A percentile compares a stretch with the other conserved stretches of the same genome.
Evolutionary conservation across 1,140 invertebrate species (phyloP).

Genomic region (Metaphire vulgaris): DNA sequence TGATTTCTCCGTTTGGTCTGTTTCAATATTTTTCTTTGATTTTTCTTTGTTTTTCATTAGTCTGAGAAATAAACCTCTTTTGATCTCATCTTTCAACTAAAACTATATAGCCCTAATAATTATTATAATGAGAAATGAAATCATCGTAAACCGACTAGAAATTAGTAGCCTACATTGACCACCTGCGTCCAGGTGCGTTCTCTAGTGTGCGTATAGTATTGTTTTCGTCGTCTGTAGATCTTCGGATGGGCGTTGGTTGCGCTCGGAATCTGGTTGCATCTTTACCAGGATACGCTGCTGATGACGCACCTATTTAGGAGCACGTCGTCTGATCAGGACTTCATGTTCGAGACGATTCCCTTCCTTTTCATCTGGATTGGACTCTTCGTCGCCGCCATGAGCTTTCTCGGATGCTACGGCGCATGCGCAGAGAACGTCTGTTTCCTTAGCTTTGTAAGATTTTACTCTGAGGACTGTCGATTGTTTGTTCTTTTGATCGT

Average conservation of each 20-base stretch:
- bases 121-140: no score
- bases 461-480: neutral
- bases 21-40: no score
- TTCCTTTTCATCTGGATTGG: constrained; percentile 11
- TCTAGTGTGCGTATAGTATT: neutral
- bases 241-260: constrained; percentile 11
- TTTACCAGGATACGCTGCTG: constrained; percentile 4
- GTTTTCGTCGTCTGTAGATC: constrained; percentile 10
- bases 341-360: constrained; percentile 7
- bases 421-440: constrained; percentile 16
- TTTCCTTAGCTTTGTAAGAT: constrained; percentile 20
- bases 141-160: no score
- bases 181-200: no score
- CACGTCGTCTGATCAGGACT: neutral
- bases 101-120: no score
- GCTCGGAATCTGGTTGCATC: constrained; percentile 7
- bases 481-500: neutral
- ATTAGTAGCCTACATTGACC: no score
- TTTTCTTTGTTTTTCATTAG: no score
- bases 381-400: constrained; percentile 14
- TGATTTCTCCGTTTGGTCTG: no score
- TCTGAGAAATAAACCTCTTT: no score
- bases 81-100: no score
- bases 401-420: constrained; percentile 23
- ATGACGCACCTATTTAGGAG: neutral